Percentiles rank a stretch among this genome's conserved stretches.
These are phyloP conservation scores for Sternarchorhynchus goeldii DNA, from an alignment of 2,797 vertebrate species.

Conservation along the genomic window DNA sequence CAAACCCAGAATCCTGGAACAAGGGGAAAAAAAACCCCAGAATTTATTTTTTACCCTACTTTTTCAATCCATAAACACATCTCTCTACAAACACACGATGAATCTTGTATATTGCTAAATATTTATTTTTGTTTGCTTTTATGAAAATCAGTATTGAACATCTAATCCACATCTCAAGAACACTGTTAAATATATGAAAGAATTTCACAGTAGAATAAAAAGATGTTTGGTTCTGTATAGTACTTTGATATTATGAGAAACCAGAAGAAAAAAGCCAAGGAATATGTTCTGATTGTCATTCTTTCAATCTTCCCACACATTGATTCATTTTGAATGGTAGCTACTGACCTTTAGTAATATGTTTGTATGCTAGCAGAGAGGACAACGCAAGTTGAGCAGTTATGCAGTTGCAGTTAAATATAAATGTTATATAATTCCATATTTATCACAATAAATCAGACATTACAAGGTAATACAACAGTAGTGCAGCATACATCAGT, in stretches of 20 bases:
- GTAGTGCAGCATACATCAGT: conserved; percentile 55
- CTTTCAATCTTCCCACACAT: not conserved
- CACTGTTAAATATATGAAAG: conserved; percentile 25
- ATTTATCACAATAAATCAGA: conserved; percentile 57
- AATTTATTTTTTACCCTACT: not conserved
- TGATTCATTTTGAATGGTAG: not conserved
- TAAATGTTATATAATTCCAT: conserved; percentile 59
- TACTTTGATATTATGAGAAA: not conserved
- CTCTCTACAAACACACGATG: too few relatives aligned
- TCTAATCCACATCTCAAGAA: conserved; percentile 21
- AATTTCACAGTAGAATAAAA: conserved; percentile 20
- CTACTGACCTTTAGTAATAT: conserved; percentile 9
- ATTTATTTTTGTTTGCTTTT: conserved; percentile 33
- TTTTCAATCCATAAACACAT: not conserved
- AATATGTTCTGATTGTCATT: conserved; percentile 42
- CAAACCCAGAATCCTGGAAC: too few relatives aligned
- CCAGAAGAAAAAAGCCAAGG: conserved; percentile 16
- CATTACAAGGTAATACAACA: conserved; percentile 56
- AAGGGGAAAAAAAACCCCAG: too few relatives aligned
- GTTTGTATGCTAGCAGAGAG: not conserved
- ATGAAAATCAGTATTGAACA: conserved; percentile 27
- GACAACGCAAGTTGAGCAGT: not conserved
- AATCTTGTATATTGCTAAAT: conserved; percentile 21
- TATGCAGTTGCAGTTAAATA: conserved; percentile 69
- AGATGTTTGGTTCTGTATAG: conserved; percentile 15